phyloP scores from a whole-genome alignment of 2,113 vertebrate species.

The Octodon degus region DNA sequence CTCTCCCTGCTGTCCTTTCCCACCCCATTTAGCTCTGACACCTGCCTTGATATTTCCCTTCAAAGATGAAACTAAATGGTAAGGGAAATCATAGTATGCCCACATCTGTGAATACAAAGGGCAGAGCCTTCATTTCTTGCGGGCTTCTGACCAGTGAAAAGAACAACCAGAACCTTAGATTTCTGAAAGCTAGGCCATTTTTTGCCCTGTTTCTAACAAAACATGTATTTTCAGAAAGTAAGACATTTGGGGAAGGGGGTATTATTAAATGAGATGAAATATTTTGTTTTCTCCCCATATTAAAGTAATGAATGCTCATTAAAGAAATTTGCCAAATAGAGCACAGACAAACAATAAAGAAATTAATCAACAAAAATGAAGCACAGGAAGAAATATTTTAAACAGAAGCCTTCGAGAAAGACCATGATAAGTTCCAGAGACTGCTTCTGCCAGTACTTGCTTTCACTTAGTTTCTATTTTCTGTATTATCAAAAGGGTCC shows the following conservation, averaged over 20 bases:
- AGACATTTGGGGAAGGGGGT: neutral
- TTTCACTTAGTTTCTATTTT: constrained; percentile 30
- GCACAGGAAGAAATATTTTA: neutral
- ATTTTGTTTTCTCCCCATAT: neutral
- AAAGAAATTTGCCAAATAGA: neutral
- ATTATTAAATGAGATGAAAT: neutral
- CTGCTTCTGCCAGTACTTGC: neutral
- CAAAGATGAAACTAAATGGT: constrained; percentile 13
- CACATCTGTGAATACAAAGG: neutral
- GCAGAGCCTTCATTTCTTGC: constrained; percentile 38
- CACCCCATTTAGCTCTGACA: neutral
- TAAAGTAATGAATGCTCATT: neutral
- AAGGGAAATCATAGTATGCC: neutral
- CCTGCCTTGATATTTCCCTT: constrained; percentile 10
- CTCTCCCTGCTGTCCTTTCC: too few species aligned
- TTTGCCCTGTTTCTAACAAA: constrained; percentile 18
- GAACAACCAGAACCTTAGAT: constrained; percentile 35
- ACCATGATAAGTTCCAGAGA: neutral
- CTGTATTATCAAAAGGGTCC: neutral
- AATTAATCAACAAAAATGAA: neutral
- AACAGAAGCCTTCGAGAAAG: neutral
- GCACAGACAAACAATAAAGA: neutral
- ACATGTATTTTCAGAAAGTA: constrained; percentile 45
- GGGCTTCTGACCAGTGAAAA: constrained; percentile 25
- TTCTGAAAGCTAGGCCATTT: neutral